A percentile compares a stretch with the other conserved stretches of the same genome.
These are phyloP conservation scores for Lasioglossum calceatum DNA, from an alignment of 2,888 invertebrate species.

Conservation along the genomic window DNA sequence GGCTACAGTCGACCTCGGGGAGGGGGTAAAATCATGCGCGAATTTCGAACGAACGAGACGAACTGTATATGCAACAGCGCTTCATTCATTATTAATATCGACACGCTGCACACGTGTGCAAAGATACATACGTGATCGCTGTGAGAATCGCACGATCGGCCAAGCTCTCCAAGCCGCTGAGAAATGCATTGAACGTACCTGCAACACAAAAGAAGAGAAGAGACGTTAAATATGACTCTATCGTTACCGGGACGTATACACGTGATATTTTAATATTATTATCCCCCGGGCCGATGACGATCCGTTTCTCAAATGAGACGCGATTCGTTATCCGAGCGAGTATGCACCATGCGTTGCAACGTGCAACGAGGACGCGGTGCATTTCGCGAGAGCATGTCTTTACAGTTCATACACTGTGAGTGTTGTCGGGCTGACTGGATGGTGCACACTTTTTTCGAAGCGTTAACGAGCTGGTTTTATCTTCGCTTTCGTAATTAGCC, in stretches of 20 bases:
- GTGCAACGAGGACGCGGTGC: neutral
- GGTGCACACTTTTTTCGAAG: neutral
- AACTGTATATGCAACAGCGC: conserved; percentile 46
- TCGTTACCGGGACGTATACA: conserved; percentile 15
- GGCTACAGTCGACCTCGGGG: neutral
- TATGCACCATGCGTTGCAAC: neutral
- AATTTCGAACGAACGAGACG: conserved; percentile 59
- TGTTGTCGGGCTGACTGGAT: neutral
- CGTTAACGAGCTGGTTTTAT: neutral
- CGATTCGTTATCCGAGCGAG: conserved; percentile 32
- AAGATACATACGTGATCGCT: conserved; percentile 72
- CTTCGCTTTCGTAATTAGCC: neutral
- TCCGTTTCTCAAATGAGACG: conserved; percentile 41
- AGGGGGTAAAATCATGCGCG: conserved; percentile 48
- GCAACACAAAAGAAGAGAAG: conserved; percentile 68
- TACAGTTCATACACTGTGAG: neutral
- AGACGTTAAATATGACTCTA: conserved; percentile 61
- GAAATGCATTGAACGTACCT: conserved; percentile 70
- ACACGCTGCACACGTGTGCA: conserved; percentile 63
- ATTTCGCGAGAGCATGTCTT: neutral
- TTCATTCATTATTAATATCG: conserved; percentile 74
- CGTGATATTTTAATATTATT: conserved; percentile 34
- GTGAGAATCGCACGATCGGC: conserved; percentile 62
- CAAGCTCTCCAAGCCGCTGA: conserved; percentile 30
- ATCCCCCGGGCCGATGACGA: conserved; percentile 21